Evolutionary conservation across 2,888 invertebrate species (phyloP).

Genomic region (Torymus texanus): DNA sequence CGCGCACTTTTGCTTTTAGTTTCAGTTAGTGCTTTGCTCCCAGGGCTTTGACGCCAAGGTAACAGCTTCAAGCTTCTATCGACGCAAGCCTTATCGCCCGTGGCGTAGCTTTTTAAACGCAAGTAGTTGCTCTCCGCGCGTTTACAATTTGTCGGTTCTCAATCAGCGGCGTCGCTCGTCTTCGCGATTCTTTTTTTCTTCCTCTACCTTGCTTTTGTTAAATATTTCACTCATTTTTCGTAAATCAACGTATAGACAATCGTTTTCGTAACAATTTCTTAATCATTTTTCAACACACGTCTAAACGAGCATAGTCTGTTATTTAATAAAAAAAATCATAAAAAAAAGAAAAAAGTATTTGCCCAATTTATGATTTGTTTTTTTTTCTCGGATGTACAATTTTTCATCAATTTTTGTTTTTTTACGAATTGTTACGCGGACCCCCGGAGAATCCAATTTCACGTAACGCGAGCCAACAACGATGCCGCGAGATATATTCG

Average conservation of each 20-base stretch:
- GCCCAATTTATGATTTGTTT: not conserved
- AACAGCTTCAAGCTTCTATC: conserved; percentile 31
- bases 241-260: not conserved
- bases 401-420: not conserved
- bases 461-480: conserved; percentile 57
- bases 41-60: conserved; percentile 44
- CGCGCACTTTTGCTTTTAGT: conserved; percentile 46
- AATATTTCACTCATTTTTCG: not conserved
- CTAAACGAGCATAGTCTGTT: too few relatives aligned
- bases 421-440: conserved; percentile 25
- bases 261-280: too few relatives aligned
- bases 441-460: conserved; percentile 58
- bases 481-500: conserved; percentile 72
- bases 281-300: too few relatives aligned
- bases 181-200: too few relatives aligned
- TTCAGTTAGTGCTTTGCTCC: conserved; percentile 52
- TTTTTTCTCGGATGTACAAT: not conserved
- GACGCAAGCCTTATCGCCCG: conserved; percentile 2
- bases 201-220: too few relatives aligned
- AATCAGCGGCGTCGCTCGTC: too few relatives aligned
- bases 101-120: not conserved
- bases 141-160: too few relatives aligned
- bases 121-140: too few relatives aligned
- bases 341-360: not conserved
- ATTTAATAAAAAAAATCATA: too few relatives aligned